These are phyloP conservation scores for Heteromurus nitidus DNA, from an alignment of 2,888 invertebrate species.

Conservation along the genomic window DNA sequence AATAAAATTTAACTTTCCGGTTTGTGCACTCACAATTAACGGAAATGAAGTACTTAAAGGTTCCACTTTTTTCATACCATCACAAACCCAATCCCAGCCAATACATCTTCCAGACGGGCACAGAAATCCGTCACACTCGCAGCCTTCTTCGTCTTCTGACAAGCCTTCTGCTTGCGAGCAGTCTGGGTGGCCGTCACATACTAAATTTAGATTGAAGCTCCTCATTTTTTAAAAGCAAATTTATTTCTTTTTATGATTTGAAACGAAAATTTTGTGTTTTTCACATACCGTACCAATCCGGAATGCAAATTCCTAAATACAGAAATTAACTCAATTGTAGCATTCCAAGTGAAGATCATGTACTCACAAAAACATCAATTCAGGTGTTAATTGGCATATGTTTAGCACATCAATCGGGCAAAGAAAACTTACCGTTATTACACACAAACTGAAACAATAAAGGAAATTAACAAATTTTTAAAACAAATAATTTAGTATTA, in stretches of 20 bases:
- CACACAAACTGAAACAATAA: conserved; percentile 13
- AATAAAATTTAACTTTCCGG: no score
- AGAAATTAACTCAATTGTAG: background rate
- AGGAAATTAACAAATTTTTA: no score
- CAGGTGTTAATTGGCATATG: no score
- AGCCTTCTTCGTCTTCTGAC: conserved; percentile 33
- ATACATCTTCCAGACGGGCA: conserved; percentile 15
- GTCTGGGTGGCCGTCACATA: conserved; percentile 20
- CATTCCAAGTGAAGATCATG: no score
- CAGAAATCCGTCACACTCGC: conserved; percentile 16
- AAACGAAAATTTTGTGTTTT: background rate
- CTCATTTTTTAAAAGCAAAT: background rate
- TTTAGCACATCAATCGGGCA: no score
- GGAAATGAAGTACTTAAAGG: no score
- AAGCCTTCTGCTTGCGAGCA: conserved; percentile 16
- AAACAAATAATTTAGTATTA: background rate
- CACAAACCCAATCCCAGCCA: background rate
- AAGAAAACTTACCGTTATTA: conserved; percentile 26
- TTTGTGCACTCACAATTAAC: no score
- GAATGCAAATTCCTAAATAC: background rate
- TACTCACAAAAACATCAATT: no score
- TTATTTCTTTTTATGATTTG: background rate
- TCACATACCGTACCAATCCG: background rate
- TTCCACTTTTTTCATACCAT: background rate
- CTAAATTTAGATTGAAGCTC: background rate